A percentile compares a stretch with the other conserved stretches of the same genome.
Evolutionary conservation across 2,113 vertebrate genomes (phyloP).

Genomic region (Vulpes vulpes): DNA sequence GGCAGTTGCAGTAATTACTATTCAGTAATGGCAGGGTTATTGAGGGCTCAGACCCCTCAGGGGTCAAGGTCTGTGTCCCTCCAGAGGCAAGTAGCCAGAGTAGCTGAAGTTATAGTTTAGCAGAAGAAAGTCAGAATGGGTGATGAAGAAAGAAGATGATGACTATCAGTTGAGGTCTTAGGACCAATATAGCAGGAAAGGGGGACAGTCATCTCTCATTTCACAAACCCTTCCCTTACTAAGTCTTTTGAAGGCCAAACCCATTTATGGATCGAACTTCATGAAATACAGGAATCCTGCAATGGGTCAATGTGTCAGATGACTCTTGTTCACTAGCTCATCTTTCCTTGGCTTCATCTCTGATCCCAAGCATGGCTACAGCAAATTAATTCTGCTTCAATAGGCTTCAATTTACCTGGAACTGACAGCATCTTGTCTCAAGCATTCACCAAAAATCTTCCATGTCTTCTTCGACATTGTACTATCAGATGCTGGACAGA

Average conservation of each 20-base stretch:
- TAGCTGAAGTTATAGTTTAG: neutral
- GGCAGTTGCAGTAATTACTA: neutral
- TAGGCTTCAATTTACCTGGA: neutral
- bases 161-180: neutral
- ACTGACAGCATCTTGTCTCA: slow-evolving; percentile 4
- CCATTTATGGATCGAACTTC: neutral
- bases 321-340: neutral
- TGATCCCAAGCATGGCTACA: neutral
- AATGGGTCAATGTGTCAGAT: neutral
- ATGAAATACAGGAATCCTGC: neutral
- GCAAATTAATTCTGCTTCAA: neutral
- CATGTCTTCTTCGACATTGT: neutral
- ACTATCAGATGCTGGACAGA: neutral
- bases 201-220: neutral
- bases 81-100: neutral
- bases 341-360: neutral
- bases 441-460: neutral
- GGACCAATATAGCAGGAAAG: neutral
- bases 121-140: slow-evolving; percentile 12
- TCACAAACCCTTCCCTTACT: neutral
- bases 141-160: neutral
- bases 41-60: neutral
- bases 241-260: neutral
- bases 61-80: neutral
- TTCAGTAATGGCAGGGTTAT: neutral